Evolutionary conservation across 2,113 vertebrate genomes (phyloP), one percentile per base, ranked within the genome.

Genomic region (Eurypyga helias): DNA sequence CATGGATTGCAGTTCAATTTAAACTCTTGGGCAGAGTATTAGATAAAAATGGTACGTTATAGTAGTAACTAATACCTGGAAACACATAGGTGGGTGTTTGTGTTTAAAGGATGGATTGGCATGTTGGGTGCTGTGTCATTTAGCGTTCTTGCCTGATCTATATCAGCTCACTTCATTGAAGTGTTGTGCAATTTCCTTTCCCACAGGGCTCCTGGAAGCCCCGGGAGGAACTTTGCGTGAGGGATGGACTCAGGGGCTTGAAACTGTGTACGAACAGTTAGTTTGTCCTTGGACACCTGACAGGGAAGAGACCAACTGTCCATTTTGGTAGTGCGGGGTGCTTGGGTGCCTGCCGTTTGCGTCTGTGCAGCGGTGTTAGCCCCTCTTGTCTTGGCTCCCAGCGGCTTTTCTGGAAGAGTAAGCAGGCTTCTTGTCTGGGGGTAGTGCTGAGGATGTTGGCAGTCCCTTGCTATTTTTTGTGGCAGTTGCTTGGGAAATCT

Each of bases 11-110:
- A 52, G 29, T 83, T 92, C 43, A 80, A 5, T 61, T 90, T 76
- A 43, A 92, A 69, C 64, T 94, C 72, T 25, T 62, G 82, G 43
- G 43, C 33, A 25, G 70, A 73, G 11, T 29, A 38, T 41, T 58
- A 43, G 64, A 34, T 75, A 64, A 91, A 83, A 51, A 0, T 7
- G 34, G 14, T 84, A 11, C 41, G 95, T 52, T n/a, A 11, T 17
- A n/a, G 48, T 29, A 38, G 28, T 69, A 57, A 17, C 54, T 61
- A 26, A 16, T 29, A 65, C 34, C 57, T 82, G 73, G 60, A 33
- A 79, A n/a, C 24, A 12, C 0, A 0, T 10, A 8, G 0, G 5
- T 34, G 28, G 25, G 17, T 48, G 29, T 54, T n/a, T 48, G 9
- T 17, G 81, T 61, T 25, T 69, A 45, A 60, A 72, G 52, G 72